Evolutionary conservation across 2,888 invertebrate species (phyloP).

Genomic region (Hyposoter didymator): DNA sequence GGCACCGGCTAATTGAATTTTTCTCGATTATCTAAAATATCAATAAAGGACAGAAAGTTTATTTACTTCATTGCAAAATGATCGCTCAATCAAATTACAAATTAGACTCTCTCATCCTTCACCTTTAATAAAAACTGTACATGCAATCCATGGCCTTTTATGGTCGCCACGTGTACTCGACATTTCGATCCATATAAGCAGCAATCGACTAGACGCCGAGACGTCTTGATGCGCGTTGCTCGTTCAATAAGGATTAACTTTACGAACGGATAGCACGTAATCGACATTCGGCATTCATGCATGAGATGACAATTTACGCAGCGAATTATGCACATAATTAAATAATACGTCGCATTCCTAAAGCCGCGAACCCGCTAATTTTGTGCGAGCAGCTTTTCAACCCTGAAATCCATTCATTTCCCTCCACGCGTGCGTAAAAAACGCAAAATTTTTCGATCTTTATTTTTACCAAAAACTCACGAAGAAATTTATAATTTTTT

Average conservation of each 20-base stretch:
- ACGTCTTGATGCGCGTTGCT: conserved; percentile 24
- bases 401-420: not conserved
- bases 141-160: conserved; percentile 33
- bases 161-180: conserved; percentile 52
- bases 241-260: conserved; percentile 52
- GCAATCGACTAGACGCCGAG: conserved; percentile 55
- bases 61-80: not conserved
- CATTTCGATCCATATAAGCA: conserved; percentile 61
- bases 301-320: not conserved
- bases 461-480: too few species aligned
- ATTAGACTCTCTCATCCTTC: not conserved
- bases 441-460: too few species aligned
- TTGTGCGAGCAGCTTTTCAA: not conserved
- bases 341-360: conserved; percentile 47
- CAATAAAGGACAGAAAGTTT: not conserved
- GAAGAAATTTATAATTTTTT: too few species aligned
- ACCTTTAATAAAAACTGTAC: not conserved
- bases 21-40: not conserved
- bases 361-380: conserved; percentile 44
- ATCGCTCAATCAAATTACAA: not conserved
- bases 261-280: conserved; percentile 62
- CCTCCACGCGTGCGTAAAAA: too few species aligned
- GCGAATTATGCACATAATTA: not conserved
- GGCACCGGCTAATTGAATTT: not conserved
- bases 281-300: conserved; percentile 21